Evolutionary conservation across 2,113 vertebrate species (phyloP).

Genomic region (Lutjanus erythropterus): DNA sequence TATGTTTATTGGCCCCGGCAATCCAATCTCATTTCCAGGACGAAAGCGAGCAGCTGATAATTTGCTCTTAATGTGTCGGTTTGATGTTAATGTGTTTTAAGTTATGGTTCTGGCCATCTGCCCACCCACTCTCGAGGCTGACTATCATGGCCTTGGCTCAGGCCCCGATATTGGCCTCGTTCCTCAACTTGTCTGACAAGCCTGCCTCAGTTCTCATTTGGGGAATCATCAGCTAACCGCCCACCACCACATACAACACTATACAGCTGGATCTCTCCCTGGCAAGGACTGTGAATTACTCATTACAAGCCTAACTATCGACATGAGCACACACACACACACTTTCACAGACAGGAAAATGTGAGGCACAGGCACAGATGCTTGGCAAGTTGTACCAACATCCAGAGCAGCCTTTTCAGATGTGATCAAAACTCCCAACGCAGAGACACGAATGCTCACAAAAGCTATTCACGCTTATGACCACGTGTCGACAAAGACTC

Average conservation of each 20-base stretch:
- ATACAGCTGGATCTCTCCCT: slow-evolving; percentile 57
- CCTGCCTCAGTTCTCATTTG: slow-evolving; percentile 70
- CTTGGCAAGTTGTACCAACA: slow-evolving; percentile 35
- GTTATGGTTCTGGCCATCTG: slow-evolving; percentile 75
- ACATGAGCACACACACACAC: slow-evolving; percentile 27
- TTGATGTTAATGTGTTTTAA: slow-evolving; percentile 79
- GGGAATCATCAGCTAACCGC: slow-evolving; percentile 56
- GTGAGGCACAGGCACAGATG: slow-evolving; percentile 23
- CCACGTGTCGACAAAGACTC: background rate
- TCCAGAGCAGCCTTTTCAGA: slow-evolving; percentile 32
- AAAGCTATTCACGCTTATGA: slow-evolving; percentile 12
- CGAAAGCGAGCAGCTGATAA: slow-evolving; percentile 72
- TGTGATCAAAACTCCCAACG: slow-evolving; percentile 37
- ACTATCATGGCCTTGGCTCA: slow-evolving; percentile 64
- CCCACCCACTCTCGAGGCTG: slow-evolving; percentile 64
- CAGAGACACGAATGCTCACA: background rate
- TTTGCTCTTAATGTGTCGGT: slow-evolving; percentile 77
- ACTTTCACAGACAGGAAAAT: background rate
- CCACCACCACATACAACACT: slow-evolving; percentile 46
- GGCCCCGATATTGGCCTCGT: slow-evolving; percentile 65
- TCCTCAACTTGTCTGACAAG: slow-evolving; percentile 71
- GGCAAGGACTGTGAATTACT: slow-evolving; percentile 58
- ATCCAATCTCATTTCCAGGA: slow-evolving; percentile 71
- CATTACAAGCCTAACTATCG: slow-evolving; percentile 52
- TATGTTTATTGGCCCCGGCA: slow-evolving; percentile 65